Evolutionary conservation across 2,888 invertebrate genomes (phyloP).

Genomic region (Acleris cristana): DNA sequence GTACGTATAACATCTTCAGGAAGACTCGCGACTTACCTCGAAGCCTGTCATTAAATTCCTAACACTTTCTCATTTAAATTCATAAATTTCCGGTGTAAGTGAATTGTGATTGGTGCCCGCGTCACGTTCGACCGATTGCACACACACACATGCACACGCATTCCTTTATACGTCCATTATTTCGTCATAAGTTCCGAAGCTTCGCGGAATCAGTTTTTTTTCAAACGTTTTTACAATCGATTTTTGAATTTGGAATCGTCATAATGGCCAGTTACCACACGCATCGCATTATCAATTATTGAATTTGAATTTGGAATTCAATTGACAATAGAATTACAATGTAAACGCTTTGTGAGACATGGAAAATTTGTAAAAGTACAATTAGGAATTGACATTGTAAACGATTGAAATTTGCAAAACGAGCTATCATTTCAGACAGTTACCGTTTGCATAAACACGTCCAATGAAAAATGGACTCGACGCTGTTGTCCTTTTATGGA

Average conservation of each 20-base stretch:
- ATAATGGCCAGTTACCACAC: background rate
- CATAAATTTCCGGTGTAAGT: slow-evolving; percentile 82
- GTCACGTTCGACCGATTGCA: slow-evolving; percentile 78
- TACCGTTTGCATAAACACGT: slow-evolving; percentile 18
- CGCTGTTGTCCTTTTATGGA: slow-evolving; percentile 17
- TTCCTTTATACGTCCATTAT: slow-evolving; percentile 51
- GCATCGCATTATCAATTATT: background rate
- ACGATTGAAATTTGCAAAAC: slow-evolving; percentile 60
- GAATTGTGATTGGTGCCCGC: slow-evolving; percentile 64
- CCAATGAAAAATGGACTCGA: slow-evolving; percentile 16
- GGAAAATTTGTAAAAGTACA: background rate
- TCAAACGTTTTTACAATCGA: slow-evolving; percentile 14
- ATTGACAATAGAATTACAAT: background rate
- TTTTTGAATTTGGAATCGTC: slow-evolving; percentile 11
- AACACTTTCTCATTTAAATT: slow-evolving; percentile 83
- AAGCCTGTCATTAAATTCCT: slow-evolving; percentile 79
- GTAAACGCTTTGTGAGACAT: background rate
- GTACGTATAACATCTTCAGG: slow-evolving; percentile 54
- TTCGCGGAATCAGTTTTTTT: slow-evolving; percentile 35
- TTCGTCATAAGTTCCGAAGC: slow-evolving; percentile 31
- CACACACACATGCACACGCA: slow-evolving; percentile 53
- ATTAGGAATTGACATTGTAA: slow-evolving; percentile 45
- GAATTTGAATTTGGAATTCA: background rate
- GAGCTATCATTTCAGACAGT: slow-evolving; percentile 49
- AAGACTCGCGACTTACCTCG: slow-evolving; percentile 64